Evolutionary conservation across 2,797 vertebrate species (phyloP), one percentile per base, ranked within the genome.

Genomic region (Pseudomugil gertrudae): DNA sequence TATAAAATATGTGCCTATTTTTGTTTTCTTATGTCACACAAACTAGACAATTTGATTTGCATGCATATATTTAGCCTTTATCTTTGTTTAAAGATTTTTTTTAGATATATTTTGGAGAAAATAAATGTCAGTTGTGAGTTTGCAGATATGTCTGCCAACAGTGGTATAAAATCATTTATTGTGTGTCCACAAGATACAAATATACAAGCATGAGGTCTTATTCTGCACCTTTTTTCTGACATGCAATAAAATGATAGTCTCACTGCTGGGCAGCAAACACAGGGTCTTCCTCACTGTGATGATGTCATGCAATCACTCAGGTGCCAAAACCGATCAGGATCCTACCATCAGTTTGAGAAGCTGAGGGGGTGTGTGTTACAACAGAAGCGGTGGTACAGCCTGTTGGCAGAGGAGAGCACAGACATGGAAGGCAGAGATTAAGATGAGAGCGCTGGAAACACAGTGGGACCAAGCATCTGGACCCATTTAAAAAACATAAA

Each of bases 1-100:
- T 75, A 83, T 81, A 66, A 78, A 71, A 54, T 47, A 50, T 74
- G 62, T 71, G 72, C 71, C n/a, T 23, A 32, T 54, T 29, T 53
- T 73, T 55, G 68, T 19, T 62, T 21, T 66, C 36, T n/a, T 36
- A 3, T 30, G 35, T 50, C 11, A n/a, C n/a, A n/a, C n/a, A n/a
- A n/a, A n/a, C n/a, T n/a, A n/a, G 23, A 59, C 11, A 24, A 4
- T 26, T 2, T 4, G 9, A 15, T 45, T 23, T 47, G 9, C 45
- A 48, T 52, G 9, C 17, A 3, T 14, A 53, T 9, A 23, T 32
- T n/a, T 32, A 32, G 14, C 23, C 38, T 52, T 13, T 26, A 5
- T 17, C 43, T 33, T 13, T 27, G 5, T 29, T 23, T 8, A 23
- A 35, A 9, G 14, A 8, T 14, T 21, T 23, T 4, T 21, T 15